Base-by-base conservation (phyloP, 2,113 vertebrate species). In the Ahaetulla prasina region DNA sequence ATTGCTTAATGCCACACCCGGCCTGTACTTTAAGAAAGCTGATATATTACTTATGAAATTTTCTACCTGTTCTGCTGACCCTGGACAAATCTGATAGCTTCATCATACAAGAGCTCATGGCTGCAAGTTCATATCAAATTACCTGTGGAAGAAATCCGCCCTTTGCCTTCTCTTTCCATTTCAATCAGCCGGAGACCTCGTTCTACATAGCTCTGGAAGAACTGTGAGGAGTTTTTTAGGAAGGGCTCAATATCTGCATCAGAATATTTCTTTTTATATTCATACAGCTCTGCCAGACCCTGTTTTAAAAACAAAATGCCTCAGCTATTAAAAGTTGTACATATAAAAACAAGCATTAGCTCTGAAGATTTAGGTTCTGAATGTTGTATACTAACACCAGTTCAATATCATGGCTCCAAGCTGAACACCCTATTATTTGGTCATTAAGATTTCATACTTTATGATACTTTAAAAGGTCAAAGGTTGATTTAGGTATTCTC, bases 131-230 rank as follows among this genome's bases (percentile, higher is more conserved):
- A 47, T 30, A 5, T 87, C 27, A 50, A 9, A 54, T 0, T 97
- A 99, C 99, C 99, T 97, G 99, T 92, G 60, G 98, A 98, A 92
- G 97, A 60, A 96, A 99, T 98, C 27, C 98, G 98, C 74, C 98
- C 96, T 93, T 99, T 99, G 63, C 98, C 98, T 93, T 99, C 99
- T 43, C 98, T 96, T 93, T 99, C 99, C 0, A 98, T 99, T 96
- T 99, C 99, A 60, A 99, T 99, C 95, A 99, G 97, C 6, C 98
- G 98, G n/a, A 99, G 98, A 27, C 99, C 99, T 96, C 98, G 98
- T 97, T 99, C 99, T 94, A 99, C 99, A 23, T 99, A 99, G 96
- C 98, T 99, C 97, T 99, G 99, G 97, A 99, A 99, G 97, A 99
- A 99, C 96, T 99, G 99, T 0, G 99, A 99, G 0, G 99, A 98